A percentile compares a stretch with the other conserved stretches of the same genome.
Evolutionary conservation across 1,140 invertebrate genomes (phyloP).

Genomic region (Monomorium pharaonis): DNA sequence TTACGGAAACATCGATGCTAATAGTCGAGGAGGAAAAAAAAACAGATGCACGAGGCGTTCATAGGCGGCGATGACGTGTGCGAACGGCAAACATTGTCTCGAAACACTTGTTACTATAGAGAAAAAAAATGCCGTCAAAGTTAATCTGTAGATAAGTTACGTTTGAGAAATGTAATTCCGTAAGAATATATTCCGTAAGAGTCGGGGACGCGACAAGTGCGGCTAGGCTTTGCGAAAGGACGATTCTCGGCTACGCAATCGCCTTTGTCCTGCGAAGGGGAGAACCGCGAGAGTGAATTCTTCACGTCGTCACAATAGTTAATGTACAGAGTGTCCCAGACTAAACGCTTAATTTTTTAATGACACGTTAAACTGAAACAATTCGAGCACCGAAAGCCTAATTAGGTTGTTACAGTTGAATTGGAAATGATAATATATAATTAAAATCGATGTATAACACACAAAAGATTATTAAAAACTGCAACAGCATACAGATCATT

Average conservation of each 20-base stretch:
- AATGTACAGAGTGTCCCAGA: not conserved
- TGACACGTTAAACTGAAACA: not conserved
- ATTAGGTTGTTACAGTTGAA: not conserved
- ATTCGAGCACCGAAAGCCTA: not conserved
- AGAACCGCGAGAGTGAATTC: conserved; percentile 60
- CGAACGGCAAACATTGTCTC: not conserved
- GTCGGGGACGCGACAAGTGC: not conserved
- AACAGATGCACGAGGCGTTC: conserved; percentile 25
- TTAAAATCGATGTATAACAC: not conserved
- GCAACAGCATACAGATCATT: not conserved
- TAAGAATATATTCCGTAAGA: not conserved
- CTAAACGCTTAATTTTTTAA: not conserved
- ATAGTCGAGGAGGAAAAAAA: conserved; percentile 29
- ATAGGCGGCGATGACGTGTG: no score
- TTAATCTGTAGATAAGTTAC: not conserved
- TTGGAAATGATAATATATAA: no score
- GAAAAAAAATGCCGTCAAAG: not conserved
- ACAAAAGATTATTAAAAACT: not conserved
- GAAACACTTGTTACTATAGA: not conserved
- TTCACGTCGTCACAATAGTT: conserved; percentile 1
- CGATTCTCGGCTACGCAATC: conserved; percentile 34
- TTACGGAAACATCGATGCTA: conserved; percentile 28
- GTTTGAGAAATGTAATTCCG: not conserved
- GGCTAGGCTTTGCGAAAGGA: conserved; percentile 20
- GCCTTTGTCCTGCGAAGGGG: conserved; percentile 46